phyloP scores from a whole-genome alignment of 2,113 vertebrate genomes.

The Eulacestoma nigropectus region DNA sequence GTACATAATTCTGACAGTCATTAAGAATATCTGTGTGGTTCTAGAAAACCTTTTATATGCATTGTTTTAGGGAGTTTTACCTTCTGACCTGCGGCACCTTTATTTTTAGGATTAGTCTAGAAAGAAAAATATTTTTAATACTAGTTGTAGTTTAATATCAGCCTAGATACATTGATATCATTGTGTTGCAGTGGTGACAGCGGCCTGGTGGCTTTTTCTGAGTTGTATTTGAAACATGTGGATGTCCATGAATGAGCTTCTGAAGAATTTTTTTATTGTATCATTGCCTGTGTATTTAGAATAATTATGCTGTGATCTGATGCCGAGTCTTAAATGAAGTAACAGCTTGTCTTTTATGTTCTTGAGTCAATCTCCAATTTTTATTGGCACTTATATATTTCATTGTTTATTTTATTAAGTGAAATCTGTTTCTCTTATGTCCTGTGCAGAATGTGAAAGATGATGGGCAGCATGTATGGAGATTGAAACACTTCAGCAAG shows the following conservation, averaged over 20 bases:
- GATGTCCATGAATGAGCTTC: neutral
- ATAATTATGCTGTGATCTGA: slow-evolving; percentile 41
- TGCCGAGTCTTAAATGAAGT: slow-evolving; percentile 55
- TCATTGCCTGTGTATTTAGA: slow-evolving; percentile 38
- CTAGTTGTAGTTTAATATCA: neutral
- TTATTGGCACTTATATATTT: slow-evolving; percentile 56
- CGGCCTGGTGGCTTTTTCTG: neutral
- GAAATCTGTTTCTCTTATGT: slow-evolving; percentile 67
- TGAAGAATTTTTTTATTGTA: neutral
- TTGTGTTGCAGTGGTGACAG: neutral
- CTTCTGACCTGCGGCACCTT: neutral
- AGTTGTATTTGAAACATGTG: neutral
- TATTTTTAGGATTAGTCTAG: neutral
- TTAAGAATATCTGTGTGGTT: neutral
- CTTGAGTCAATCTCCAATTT: slow-evolving; percentile 59
- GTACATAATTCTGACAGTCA: neutral
- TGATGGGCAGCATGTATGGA: slow-evolving; percentile 93
- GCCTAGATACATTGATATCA: neutral
- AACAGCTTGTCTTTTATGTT: slow-evolving; percentile 71
- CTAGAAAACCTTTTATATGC: neutral
- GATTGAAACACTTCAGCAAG: slow-evolving; percentile 95
- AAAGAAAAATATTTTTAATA: neutral
- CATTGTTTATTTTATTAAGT: slow-evolving; percentile 67
- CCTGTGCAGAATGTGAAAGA: slow-evolving; percentile 89
- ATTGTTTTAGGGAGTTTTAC: neutral